Evolutionary conservation across 1,140 invertebrate species (phyloP).

Genomic region (Telenomus remus): DNA sequence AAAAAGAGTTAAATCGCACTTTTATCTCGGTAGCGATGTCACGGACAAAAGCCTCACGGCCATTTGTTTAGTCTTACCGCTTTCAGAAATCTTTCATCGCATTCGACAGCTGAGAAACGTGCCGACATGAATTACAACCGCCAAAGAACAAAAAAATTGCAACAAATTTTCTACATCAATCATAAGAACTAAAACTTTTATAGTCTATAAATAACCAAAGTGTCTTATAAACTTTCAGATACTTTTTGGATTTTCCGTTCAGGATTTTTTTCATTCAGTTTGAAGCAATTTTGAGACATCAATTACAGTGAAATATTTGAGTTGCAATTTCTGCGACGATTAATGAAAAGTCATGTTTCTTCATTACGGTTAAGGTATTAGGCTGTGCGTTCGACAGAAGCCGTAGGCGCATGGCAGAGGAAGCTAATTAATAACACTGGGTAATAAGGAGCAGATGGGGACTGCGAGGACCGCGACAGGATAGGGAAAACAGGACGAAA

Average conservation of each 20-base stretch:
- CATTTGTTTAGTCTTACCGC: slow-evolving; percentile 44
- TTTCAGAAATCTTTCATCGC: slow-evolving; percentile 43
- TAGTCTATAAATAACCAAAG: too few relatives aligned
- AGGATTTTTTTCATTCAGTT: too few relatives aligned
- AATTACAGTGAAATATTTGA: not conserved
- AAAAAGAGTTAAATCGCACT: slow-evolving; percentile 65
- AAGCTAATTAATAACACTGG: slow-evolving; percentile 71
- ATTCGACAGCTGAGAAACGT: slow-evolving; percentile 14
- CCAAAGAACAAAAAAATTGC: not conserved
- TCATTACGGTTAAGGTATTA: slow-evolving; percentile 61
- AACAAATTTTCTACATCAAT: not conserved
- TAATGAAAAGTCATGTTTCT: slow-evolving; percentile 57
- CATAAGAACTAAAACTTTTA: too few relatives aligned
- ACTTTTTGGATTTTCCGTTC: too few relatives aligned
- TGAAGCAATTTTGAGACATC: too few relatives aligned
- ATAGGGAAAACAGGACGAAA: slow-evolving; percentile 52
- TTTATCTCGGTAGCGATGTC: slow-evolving; percentile 61
- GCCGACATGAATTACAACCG: not conserved
- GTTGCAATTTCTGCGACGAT: slow-evolving; percentile 41
- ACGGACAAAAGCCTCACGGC: slow-evolving; percentile 47
- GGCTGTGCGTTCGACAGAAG: slow-evolving; percentile 59
- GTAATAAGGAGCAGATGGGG: slow-evolving; percentile 74
- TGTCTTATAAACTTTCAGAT: not conserved
- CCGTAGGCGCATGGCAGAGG: slow-evolving; percentile 57
- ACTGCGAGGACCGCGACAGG: slow-evolving; percentile 41